Conservation (phyloP, 2,888 invertebrate species). For the Phortica okadai region DNA sequence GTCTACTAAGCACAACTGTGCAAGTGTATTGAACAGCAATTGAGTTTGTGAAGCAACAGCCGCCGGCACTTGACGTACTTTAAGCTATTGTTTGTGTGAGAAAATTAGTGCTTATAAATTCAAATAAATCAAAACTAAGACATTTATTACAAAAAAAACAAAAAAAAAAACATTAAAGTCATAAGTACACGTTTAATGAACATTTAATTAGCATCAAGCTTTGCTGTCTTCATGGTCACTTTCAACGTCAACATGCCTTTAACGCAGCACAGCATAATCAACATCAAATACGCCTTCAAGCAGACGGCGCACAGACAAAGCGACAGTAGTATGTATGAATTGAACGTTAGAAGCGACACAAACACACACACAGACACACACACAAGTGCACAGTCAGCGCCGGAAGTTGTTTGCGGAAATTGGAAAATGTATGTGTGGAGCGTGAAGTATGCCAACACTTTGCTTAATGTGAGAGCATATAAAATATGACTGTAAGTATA, state of each 20-base stretch:
- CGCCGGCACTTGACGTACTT: slow-evolving; percentile 2
- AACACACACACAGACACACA: not conserved
- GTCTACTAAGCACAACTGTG: no score
- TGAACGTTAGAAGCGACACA: not conserved
- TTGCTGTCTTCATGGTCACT: no score
- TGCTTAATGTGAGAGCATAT: slow-evolving; percentile 17
- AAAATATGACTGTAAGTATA: not conserved
- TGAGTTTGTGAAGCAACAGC: slow-evolving; percentile 22
- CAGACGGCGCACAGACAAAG: no score
- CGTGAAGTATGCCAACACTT: slow-evolving; percentile 31
- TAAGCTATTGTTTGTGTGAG: not conserved
- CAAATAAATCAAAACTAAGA: not conserved
- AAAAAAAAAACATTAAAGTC: not conserved
- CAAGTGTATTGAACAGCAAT: no score
- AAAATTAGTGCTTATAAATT: not conserved
- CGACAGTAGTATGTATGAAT: not conserved
- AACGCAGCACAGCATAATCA: no score
- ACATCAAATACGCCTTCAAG: no score
- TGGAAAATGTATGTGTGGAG: slow-evolving; percentile 59
- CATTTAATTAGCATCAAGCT: no score
- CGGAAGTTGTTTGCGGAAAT: slow-evolving; percentile 59
- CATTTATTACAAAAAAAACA: not conserved
- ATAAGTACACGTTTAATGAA: no score
- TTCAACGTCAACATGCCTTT: no score
- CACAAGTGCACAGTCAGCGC: not conserved